phyloP scores from a whole-genome alignment of 1,140 invertebrate genomes.

The Leptinotarsa undecemlineata region DNA sequence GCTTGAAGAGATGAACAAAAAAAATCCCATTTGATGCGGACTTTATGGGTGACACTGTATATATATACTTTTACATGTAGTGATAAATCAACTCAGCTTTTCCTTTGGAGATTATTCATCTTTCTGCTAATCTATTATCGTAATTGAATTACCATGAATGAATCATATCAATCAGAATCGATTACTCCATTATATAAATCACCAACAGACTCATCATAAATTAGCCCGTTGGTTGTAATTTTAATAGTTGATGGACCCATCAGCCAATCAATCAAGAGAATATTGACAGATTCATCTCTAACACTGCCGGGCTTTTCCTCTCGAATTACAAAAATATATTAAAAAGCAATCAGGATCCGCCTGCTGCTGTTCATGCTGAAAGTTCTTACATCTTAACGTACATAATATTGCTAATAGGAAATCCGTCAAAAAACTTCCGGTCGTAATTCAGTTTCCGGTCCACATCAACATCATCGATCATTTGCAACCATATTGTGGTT shows the following conservation, averaged over 20 bases:
- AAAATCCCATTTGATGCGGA: no score
- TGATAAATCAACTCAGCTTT: neutral
- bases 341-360: neutral
- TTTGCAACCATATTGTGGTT: neutral
- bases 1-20: no score
- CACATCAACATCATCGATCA: neutral
- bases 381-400: neutral
- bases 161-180: neutral
- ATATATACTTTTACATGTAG: no score
- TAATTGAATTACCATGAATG: neutral
- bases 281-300: neutral
- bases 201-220: slow-evolving; percentile 1
- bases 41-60: no score
- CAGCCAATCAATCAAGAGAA: neutral
- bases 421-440: neutral
- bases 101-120: neutral
- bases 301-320: neutral
- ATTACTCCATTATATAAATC: slow-evolving; percentile 1
- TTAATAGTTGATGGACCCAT: neutral
- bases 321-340: slow-evolving; percentile 1
- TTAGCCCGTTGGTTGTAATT: neutral
- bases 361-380: neutral
- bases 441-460: neutral
- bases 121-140: neutral
- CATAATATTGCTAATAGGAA: neutral